Conservation (phyloP, 2,797 vertebrate species). For the Phataginus tetradactyla region DNA sequence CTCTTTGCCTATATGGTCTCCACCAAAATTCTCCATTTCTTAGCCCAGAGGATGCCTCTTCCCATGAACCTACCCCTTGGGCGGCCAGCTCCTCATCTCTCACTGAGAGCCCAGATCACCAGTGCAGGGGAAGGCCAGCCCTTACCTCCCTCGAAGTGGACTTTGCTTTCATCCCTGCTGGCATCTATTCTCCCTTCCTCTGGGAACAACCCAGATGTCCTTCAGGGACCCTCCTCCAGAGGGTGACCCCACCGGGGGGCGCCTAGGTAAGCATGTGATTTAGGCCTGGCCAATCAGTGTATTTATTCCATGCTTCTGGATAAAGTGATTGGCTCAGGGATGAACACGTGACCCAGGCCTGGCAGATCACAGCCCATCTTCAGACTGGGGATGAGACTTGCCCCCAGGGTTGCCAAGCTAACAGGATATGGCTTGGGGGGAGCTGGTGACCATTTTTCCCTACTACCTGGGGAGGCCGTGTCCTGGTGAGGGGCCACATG, state of each 20-base stretch:
- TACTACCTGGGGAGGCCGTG: background rate
- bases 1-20: background rate
- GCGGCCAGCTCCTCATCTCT: background rate
- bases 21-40: background rate
- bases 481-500: background rate
- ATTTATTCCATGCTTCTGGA: background rate
- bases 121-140: rapidly evolving
- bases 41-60: background rate
- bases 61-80: background rate
- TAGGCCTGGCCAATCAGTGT: background rate
- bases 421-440: background rate
- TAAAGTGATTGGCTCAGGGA: background rate
- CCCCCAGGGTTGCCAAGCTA: background rate
- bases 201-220: background rate
- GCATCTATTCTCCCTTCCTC: background rate
- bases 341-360: background rate
- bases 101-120: background rate
- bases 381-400: background rate
- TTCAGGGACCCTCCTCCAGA: background rate
- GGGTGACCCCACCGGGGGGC: too few relatives aligned
- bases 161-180: background rate
- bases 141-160: background rate
- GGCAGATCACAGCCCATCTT: background rate
- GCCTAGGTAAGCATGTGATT: background rate
- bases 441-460: background rate